Evolutionary conservation across 2,888 invertebrate genomes (phyloP).

Genomic region (Syrista parreyssii): DNA sequence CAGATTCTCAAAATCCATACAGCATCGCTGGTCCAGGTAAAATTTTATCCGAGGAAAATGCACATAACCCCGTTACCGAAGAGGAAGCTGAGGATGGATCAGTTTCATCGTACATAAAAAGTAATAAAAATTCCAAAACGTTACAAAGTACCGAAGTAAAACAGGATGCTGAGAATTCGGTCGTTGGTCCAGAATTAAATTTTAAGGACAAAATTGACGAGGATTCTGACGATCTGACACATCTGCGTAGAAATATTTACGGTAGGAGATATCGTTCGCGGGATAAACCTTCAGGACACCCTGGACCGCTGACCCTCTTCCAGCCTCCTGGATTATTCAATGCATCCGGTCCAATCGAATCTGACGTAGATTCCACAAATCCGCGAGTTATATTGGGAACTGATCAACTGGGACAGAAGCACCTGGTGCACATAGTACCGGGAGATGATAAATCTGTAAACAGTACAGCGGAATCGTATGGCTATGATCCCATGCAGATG

Average conservation of each 20-base stretch:
- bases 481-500: not conserved
- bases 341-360: not conserved
- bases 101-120: not conserved
- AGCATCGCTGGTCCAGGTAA: not conserved
- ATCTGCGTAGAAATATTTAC: slow-evolving; percentile 1
- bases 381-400: slow-evolving; percentile 49
- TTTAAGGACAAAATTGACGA: not conserved
- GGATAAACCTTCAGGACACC: not conserved
- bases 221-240: not conserved
- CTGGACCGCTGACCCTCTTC: slow-evolving; percentile 5
- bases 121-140: too few relatives aligned
- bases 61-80: not conserved
- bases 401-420: slow-evolving; percentile 49
- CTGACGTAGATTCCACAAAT: slow-evolving; percentile 10
- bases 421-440: slow-evolving; percentile 50
- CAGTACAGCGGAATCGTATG: not conserved
- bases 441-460: slow-evolving; percentile 14
- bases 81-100: not conserved
- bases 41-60: not conserved
- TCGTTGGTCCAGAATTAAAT: not conserved
- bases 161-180: too few relatives aligned
- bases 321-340: slow-evolving; percentile 9
- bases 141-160: not conserved
- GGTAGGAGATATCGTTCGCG: not conserved
- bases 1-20: not conserved